phyloP scores from a whole-genome alignment of 2,888 invertebrate genomes.

The Phasia obesa region DNA sequence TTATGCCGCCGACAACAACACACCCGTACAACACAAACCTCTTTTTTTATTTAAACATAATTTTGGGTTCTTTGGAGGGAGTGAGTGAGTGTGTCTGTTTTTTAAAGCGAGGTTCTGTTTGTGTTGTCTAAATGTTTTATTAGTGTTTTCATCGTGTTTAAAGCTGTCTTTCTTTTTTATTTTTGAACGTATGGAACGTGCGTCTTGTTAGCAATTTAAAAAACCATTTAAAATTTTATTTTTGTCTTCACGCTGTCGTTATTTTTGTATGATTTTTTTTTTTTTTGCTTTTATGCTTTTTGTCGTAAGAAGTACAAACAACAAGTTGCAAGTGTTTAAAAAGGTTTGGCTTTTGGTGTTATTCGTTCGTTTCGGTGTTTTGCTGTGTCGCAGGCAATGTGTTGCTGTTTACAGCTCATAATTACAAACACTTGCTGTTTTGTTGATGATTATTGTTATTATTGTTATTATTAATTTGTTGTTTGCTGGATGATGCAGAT shows the following conservation, averaged over 20 bases:
- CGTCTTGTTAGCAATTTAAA: slow-evolving; percentile 72
- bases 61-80: slow-evolving; percentile 22
- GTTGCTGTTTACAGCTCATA: slow-evolving; percentile 72
- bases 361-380: slow-evolving; percentile 27
- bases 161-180: slow-evolving; percentile 37
- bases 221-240: slow-evolving; percentile 60
- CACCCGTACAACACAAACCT: background rate
- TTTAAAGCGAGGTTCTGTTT: slow-evolving; percentile 33
- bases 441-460: slow-evolving; percentile 60
- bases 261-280: slow-evolving; percentile 34
- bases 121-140: slow-evolving; percentile 72
- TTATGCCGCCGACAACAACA: slow-evolving; percentile 49
- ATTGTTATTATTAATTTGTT: slow-evolving; percentile 54
- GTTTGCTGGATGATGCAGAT: slow-evolving; percentile 46
- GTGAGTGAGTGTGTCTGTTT: slow-evolving; percentile 49
- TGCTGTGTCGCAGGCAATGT: slow-evolving; percentile 55
- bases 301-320: slow-evolving; percentile 26
- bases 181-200: slow-evolving; percentile 70
- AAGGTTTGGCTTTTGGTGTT: slow-evolving; percentile 43
- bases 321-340: slow-evolving; percentile 53
- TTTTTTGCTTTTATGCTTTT: background rate
- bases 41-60: slow-evolving; percentile 23
- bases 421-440: slow-evolving; percentile 70
- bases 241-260: slow-evolving; percentile 41
- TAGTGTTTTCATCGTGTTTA: slow-evolving; percentile 69